These are phyloP conservation scores for Scaptomyza reducta DNA, from an alignment of 2,888 invertebrate genomes.

Conservation along the genomic window DNA sequence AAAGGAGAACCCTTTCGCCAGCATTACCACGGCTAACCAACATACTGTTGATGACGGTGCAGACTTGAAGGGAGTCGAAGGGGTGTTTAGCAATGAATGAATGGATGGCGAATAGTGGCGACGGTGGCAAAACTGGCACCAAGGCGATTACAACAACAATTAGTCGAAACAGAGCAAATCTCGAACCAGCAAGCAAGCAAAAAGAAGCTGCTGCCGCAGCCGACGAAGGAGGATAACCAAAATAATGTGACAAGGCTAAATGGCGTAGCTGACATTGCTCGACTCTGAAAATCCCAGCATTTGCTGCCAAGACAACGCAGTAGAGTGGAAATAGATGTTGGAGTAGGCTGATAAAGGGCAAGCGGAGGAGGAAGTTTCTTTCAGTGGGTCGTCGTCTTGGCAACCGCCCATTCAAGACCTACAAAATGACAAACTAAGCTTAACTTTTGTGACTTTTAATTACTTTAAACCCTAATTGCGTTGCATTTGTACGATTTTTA, in stretches of 20 bases:
- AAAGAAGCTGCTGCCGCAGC: constrained; percentile 17
- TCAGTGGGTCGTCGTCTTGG: constrained; percentile 24
- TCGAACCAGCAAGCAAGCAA: constrained; percentile 6
- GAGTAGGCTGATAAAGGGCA: background rate
- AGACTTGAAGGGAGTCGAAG: constrained; percentile 30
- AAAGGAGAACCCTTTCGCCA: background rate
- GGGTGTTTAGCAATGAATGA: constrained; percentile 54
- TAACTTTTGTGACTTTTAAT: constrained; percentile 68
- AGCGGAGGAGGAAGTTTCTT: background rate
- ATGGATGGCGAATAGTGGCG: constrained; percentile 58
- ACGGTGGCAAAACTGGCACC: constrained; percentile 53
- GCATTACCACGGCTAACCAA: constrained; percentile 3
- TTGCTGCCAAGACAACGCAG: constrained; percentile 19
- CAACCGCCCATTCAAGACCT: constrained; percentile 41
- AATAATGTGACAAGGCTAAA: constrained; percentile 79
- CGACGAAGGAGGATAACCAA: constrained; percentile 66
- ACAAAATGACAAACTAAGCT: constrained; percentile 44
- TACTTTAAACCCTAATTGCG: constrained; percentile 55
- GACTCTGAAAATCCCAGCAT: constrained; percentile 37
- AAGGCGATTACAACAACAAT: constrained; percentile 75
- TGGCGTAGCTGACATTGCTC: constrained; percentile 74
- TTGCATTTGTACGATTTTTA: constrained; percentile 28
- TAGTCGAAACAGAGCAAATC: constrained; percentile 41
- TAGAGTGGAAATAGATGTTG: background rate
- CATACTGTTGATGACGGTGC: constrained; percentile 40